These are phyloP conservation scores for Calonectris borealis DNA, from an alignment of 2,113 vertebrate species.

Conservation along the genomic window DNA sequence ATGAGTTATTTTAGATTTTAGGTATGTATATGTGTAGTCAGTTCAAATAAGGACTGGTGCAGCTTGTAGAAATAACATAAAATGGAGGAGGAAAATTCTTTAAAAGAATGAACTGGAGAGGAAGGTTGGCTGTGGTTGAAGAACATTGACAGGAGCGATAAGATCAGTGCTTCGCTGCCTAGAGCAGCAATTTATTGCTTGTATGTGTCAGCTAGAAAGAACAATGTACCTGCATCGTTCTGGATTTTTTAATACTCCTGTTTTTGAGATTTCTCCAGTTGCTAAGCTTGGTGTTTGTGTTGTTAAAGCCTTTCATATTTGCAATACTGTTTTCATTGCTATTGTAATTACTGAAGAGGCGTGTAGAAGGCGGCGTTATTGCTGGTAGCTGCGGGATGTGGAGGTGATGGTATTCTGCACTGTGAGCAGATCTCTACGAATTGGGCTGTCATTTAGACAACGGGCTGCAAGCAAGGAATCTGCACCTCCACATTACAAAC, in stretches of 20 bases:
- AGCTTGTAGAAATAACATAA: neutral
- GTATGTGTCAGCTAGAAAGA: neutral
- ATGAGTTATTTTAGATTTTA: neutral
- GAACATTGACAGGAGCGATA: neutral
- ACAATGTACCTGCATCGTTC: neutral
- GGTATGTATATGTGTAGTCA: rapidly evolving
- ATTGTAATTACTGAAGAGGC: neutral
- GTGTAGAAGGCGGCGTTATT: neutral
- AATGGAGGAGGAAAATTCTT: neutral
- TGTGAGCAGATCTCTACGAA: neutral
- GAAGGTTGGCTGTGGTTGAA: neutral
- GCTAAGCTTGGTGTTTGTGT: neutral
- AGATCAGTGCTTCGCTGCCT: neutral
- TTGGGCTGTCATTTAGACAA: neutral
- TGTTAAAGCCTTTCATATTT: neutral
- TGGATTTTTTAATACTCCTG: neutral
- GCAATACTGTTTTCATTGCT: neutral
- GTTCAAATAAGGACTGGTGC: neutral
- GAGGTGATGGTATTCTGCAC: neutral
- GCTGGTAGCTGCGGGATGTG: neutral
- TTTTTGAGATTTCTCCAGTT: neutral
- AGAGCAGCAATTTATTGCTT: neutral
- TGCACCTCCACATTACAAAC: neutral
- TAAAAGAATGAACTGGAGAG: neutral
- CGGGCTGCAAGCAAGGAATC: neutral